Percentiles rank a stretch among this genome's conserved stretches.
phyloP scores from a whole-genome alignment of 2,113 vertebrate genomes.

The Indri indri region DNA sequence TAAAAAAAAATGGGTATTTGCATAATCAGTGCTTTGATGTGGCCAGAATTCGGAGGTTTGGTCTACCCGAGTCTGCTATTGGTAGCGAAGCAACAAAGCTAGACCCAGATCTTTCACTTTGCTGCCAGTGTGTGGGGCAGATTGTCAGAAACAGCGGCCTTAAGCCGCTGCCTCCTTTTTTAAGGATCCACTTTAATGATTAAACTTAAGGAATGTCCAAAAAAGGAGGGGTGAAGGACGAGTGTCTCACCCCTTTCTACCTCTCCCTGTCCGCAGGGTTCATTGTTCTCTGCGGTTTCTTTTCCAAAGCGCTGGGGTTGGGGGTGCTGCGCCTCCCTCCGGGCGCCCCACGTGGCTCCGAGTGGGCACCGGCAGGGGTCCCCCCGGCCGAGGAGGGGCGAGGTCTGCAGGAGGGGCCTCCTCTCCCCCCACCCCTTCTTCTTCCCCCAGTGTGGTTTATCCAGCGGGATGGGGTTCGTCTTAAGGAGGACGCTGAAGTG shows the following conservation, averaged over 20 bases:
- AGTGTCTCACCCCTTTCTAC: neutral
- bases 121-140: conserved; percentile 79
- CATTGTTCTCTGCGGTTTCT: conserved; percentile 56
- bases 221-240: neutral
- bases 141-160: conserved; percentile 59
- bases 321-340: neutral
- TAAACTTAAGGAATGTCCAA: conserved; percentile 80
- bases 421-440: neutral
- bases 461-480: neutral
- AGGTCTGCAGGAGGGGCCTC: neutral
- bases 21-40: conserved; percentile 90
- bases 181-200: conserved; percentile 77
- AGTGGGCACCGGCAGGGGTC: neutral
- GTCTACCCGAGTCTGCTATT: conserved; percentile 80
- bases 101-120: conserved; percentile 75
- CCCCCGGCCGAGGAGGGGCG: neutral
- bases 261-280: neutral
- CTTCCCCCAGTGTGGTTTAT: neutral
- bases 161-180: conserved; percentile 66
- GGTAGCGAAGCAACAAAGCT: conserved; percentile 82
- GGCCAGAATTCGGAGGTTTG: conserved; percentile 80
- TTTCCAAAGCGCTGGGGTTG: neutral
- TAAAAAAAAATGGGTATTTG: conserved; percentile 82
- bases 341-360: neutral
- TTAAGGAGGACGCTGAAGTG: neutral